Evolutionary conservation across 1,140 invertebrate genomes (phyloP), one percentile per base, ranked within the genome.

Genomic region (Eriosoma lanigerum): DNA sequence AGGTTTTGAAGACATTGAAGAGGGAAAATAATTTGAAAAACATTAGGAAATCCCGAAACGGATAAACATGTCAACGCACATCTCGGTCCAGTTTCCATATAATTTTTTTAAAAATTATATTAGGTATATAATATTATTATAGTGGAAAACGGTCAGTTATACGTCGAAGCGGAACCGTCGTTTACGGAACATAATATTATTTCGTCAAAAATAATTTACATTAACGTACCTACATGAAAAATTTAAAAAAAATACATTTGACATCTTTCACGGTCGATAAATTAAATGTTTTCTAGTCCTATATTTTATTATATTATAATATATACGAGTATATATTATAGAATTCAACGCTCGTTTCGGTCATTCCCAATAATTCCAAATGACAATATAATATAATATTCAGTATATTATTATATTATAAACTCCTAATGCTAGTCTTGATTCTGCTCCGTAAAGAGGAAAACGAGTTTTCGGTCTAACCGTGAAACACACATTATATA

Each of bases 391-490:
- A 38, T 38, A 38, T 38, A 4, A 38, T 38, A 3, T 38, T 3
- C 32, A 38, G 32, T 38, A 38, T 8, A 38, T 8, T n/a, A n/a
- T n/a, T n/a, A n/a, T n/a, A n/a, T n/a, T n/a, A n/a, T n/a, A n/a
- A 3, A 38, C 3, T 38, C 32, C 32, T 8, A 8, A 64, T 0
- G 19, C 19, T n/a, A n/a, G n/a, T 64, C 3, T 0, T 9, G 29
- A 38, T 38, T 48, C 5, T 17, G 48, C 29, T 32, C 8, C 32
- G 3, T 15, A 1, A 73, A 21, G 50, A 56, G 29, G 32, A 75
- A 75, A 75, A 76, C 54, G 4, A 58, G 54, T 76, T 76, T 58
- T 76, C 21, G n/a, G 73, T 10, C 54, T 12, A 56, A 54, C 26
- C n/a, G 32, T 46, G 12, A n/a, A n/a, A n/a, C n/a, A n/a, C n/a